Percentiles rank a stretch among this genome's conserved stretches.
phyloP scores from a whole-genome alignment of 2,113 vertebrate species.

The Cephalophus harveyi region DNA sequence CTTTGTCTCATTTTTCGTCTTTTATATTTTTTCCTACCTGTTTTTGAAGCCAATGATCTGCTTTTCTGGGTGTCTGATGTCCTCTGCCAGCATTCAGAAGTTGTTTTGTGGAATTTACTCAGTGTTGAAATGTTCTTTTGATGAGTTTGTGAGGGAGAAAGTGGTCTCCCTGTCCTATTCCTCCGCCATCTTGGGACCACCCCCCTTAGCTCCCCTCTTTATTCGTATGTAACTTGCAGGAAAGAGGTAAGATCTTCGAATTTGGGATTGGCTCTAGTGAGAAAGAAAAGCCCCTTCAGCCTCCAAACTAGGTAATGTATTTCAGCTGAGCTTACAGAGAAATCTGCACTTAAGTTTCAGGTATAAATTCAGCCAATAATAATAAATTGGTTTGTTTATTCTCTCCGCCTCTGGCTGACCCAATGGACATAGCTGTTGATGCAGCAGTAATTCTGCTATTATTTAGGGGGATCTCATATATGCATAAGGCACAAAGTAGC shows the following conservation, averaged over 20 bases:
- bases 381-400: background rate
- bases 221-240: background rate
- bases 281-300: background rate
- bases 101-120: too few species aligned
- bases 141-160: too few species aligned
- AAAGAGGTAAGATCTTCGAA: background rate
- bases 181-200: too few species aligned
- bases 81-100: too few species aligned
- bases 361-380: background rate
- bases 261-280: background rate
- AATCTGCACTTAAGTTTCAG: background rate
- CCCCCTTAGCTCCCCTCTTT: background rate
- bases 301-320: background rate
- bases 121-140: too few species aligned
- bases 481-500: background rate
- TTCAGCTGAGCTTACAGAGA: background rate
- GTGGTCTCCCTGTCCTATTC: too few species aligned
- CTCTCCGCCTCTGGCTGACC: background rate
- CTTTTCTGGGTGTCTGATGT: too few species aligned
- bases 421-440: accelerated
- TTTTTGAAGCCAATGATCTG: too few species aligned
- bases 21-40: too few species aligned
- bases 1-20: too few species aligned
- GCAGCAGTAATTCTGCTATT: background rate
- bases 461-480: background rate